Percentiles rank a stretch among this genome's conserved stretches.
phyloP scores from a whole-genome alignment of 2,888 invertebrate species.

The Phaonia tiefii region DNA sequence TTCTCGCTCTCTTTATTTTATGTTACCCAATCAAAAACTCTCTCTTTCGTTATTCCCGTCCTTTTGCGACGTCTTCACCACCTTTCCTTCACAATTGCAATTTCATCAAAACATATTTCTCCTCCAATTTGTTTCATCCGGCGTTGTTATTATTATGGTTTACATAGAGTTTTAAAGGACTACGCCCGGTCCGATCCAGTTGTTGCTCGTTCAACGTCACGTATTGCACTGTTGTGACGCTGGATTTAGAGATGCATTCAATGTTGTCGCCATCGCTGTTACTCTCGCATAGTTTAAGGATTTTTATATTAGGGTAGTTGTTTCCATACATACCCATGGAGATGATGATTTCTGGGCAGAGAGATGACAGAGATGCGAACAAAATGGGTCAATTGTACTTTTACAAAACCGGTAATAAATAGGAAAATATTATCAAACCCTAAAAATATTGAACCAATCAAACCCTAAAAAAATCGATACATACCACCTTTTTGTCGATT shows the following conservation, averaged over 20 bases:
- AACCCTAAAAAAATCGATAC: no score
- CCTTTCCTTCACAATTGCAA: neutral
- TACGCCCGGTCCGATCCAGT: constrained; percentile 7
- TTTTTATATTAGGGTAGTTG: constrained; percentile 67
- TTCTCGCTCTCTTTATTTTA: neutral
- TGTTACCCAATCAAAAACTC: neutral
- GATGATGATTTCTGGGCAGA: no score
- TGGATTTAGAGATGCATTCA: constrained; percentile 52
- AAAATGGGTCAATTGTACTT: no score
- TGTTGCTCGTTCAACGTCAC: constrained; percentile 73
- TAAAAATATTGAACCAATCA: no score
- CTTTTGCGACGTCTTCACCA: neutral
- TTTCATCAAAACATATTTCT: constrained; percentile 21
- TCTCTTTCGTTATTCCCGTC: constrained; percentile 16
- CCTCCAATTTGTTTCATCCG: constrained; percentile 38
- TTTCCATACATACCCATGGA: constrained; percentile 18
- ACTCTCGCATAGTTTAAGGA: constrained; percentile 58
- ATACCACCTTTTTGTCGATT: no score
- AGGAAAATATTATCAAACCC: no score
- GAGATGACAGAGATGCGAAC: constrained; percentile 44
- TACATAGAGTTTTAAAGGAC: constrained; percentile 5
- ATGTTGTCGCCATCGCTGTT: constrained; percentile 10
- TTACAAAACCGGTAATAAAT: no score
- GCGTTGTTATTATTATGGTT: constrained; percentile 11
- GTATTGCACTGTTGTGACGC: constrained; percentile 73